These are phyloP conservation scores for Phania funesta DNA, from an alignment of 2,888 invertebrate species.

Conservation along the genomic window DNA sequence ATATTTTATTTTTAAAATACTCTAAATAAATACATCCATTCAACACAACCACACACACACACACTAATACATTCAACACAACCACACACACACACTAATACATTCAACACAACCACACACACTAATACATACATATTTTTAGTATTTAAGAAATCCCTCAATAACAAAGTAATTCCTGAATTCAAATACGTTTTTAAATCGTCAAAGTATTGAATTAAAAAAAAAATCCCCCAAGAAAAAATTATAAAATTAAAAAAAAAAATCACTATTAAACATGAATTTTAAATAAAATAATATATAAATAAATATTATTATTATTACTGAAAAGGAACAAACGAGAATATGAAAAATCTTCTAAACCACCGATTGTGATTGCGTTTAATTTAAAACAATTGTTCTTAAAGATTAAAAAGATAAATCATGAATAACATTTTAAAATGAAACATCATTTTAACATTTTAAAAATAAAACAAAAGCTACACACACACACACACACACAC, in stretches of 20 bases:
- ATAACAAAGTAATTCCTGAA: conserved; percentile 43
- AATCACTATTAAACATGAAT: conserved; percentile 50
- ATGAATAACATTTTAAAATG: background rate
- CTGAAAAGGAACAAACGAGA: conserved; percentile 67
- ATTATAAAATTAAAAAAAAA: conserved; percentile 63
- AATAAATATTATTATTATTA: conserved; percentile 54
- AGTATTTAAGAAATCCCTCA: conserved; percentile 41
- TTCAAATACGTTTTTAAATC: conserved; percentile 60
- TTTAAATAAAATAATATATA: conserved; percentile 59
- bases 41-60: background rate
- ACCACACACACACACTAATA: background rate
- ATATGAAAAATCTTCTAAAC: conserved; percentile 72
- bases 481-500: background rate
- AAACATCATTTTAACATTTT: background rate
- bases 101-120: background rate
- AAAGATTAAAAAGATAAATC: conserved; percentile 68
- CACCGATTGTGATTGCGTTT: conserved; percentile 81
- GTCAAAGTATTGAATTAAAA: conserved; percentile 51
- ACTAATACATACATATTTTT: conserved; percentile 26
- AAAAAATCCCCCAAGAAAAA: conserved; percentile 1
- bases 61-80: background rate
- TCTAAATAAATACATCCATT: conserved; percentile 62
- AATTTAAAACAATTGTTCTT: conserved; percentile 68
- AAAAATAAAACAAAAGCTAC: background rate
- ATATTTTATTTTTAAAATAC: conserved; percentile 55